Conservation (phyloP, 1,140 invertebrate species). For the Sitobion miscanthi region DNA sequence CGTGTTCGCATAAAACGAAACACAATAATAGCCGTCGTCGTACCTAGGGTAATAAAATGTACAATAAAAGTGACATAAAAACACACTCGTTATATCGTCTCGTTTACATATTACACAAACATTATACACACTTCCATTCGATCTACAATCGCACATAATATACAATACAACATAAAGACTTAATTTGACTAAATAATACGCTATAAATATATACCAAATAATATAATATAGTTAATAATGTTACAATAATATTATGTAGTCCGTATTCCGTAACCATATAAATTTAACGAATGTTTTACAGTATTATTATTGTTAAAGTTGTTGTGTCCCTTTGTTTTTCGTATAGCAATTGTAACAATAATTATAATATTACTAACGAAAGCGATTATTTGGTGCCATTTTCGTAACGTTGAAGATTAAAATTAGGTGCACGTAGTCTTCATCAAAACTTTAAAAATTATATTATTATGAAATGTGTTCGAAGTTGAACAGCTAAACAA, state of each 20-base stretch:
- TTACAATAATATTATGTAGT: not conserved
- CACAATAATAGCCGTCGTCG: not conserved
- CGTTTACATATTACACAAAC: not conserved
- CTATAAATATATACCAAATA: not conserved
- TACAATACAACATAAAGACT: slow-evolving; percentile 1
- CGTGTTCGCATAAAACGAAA: not conserved
- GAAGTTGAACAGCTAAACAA: not conserved
- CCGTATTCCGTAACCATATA: not conserved
- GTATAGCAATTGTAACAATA: not conserved
- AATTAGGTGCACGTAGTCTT: not conserved
- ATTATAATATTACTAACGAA: not conserved
- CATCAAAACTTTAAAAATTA: not conserved
- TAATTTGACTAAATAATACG: not conserved
- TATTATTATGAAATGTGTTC: not conserved
- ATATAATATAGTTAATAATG: not conserved
- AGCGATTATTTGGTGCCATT: not conserved
- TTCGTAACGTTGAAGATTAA: not conserved
- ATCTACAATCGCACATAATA: not conserved
- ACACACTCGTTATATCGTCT: not conserved
- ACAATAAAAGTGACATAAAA: slow-evolving; percentile 28
- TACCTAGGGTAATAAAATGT: slow-evolving; percentile 8
- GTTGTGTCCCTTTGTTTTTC: not conserved
- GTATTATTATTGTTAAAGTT: not conserved
- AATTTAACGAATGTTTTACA: slow-evolving; percentile 9
- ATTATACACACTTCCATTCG: not conserved